Base-by-base conservation (phyloP, 2,113 vertebrate species). In the Dryoscopus gambensis region DNA sequence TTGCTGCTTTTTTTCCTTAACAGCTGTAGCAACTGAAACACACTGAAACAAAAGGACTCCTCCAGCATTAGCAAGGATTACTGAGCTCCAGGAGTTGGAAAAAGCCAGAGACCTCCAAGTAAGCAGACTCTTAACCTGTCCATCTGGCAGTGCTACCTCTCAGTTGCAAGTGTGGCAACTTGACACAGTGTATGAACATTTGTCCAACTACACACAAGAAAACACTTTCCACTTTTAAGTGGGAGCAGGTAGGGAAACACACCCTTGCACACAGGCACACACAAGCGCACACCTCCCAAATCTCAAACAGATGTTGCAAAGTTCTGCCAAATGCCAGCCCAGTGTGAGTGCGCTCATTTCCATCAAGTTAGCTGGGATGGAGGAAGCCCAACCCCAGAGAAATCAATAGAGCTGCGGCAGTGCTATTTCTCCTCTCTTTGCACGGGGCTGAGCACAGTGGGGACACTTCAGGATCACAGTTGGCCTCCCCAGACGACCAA, bases 231-330 rank as follows among this genome's bases (percentile, higher is more conserved):
- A 2, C 11, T 90, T 90, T 78, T 20, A 79, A 91, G 44, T 2
- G 1, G 18, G 13, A 79, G 20, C 40, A 78, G 46, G 69, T 11
- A 57, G 17, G 46, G 56, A 73, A 85, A 82, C 13, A 25, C 15
- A 35, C 3, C 5, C 11, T 46, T 53, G 33, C 1, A 1, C 56
- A 10, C 6, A 69, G 20, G 40, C 30, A n/a, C 22, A 15, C 1
- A 3, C 42, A 53, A 17, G 33, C n/a, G 49, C 6, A 3, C 18
- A 1, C 1, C 4, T 37, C 19, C 44, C 8, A 59, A 4, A 60
- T 17, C 15, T 60, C 65, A 22, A 2, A 35, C 81, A 69, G 67
- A 59, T 31, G 60, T 15, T 57, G 53, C 33, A 42, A 82, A 85
- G 6, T 4, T 35, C 55, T 83, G 40, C 19, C 65, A 33, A 89